These are phyloP conservation scores for Leptodactylus fallax DNA, from an alignment of 2,797 vertebrate genomes.

Conservation along the genomic window DNA sequence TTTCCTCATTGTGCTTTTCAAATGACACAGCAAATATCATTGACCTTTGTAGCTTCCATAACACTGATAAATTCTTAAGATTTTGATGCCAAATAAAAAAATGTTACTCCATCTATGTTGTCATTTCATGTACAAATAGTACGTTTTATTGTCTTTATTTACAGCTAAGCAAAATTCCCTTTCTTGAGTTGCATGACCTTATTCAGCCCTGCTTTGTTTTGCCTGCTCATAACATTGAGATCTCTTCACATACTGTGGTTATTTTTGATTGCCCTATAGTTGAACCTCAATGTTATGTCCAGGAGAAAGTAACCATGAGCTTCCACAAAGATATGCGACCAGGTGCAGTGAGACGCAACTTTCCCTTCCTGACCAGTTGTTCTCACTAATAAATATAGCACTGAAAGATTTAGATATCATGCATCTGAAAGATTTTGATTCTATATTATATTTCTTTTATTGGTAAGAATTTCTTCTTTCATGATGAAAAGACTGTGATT, in stretches of 20 bases:
- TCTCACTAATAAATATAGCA: slow-evolving; percentile 28
- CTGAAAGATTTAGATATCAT: background rate
- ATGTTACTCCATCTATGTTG: background rate
- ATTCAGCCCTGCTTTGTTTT: background rate
- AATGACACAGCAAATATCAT: background rate
- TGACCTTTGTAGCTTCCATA: background rate
- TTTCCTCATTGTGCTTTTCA: too few relatives aligned
- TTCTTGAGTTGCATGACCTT: background rate
- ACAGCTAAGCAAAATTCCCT: background rate
- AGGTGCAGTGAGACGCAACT: background rate
- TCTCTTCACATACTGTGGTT: background rate
- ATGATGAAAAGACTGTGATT: background rate
- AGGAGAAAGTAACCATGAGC: background rate
- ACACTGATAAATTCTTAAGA: background rate
- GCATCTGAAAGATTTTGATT: too few relatives aligned
- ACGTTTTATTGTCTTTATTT: background rate
- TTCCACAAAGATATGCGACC: background rate
- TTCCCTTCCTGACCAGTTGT: background rate
- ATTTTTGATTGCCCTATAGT: slow-evolving; percentile 34
- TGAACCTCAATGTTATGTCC: slow-evolving; percentile 20
- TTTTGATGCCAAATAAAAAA: background rate
- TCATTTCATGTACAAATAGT: background rate
- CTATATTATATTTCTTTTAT: background rate
- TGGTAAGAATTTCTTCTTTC: background rate
- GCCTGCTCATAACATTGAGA: background rate